A percentile compares a stretch with the other conserved stretches of the same genome.
These are phyloP conservation scores for Odontocerum albicorne DNA, from an alignment of 2,888 invertebrate species.

Conservation along the genomic window DNA sequence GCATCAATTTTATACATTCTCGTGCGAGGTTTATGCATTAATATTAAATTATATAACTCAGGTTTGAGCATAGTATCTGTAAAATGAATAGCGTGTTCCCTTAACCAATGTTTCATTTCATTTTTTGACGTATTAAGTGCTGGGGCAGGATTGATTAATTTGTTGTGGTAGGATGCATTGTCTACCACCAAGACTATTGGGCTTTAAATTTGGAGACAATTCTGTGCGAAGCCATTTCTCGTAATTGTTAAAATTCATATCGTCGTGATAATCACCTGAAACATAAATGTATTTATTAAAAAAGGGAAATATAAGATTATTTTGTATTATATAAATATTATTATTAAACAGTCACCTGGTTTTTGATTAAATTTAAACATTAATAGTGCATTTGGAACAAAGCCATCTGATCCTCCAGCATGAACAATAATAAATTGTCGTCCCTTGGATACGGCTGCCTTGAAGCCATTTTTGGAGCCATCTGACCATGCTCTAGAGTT, in stretches of 20 bases:
- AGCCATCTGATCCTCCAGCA: too few relatives aligned
- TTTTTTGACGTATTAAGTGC: neutral
- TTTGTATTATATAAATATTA: too few relatives aligned
- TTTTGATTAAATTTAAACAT: too few relatives aligned
- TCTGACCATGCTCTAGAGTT: too few relatives aligned
- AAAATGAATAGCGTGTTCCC: neutral
- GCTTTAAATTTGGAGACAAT: neutral
- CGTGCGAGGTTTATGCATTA: neutral
- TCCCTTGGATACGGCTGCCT: too few relatives aligned
- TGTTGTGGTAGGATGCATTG: slow-evolving; percentile 8
- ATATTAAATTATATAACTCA: neutral
- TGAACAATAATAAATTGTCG: too few relatives aligned
- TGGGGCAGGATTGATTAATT: slow-evolving; percentile 3
- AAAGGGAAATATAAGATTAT: too few relatives aligned
- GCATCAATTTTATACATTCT: slow-evolving; percentile 3
- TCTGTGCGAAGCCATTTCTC: neutral
- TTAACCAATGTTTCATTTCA: slow-evolving; percentile 2
- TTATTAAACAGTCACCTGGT: too few relatives aligned
- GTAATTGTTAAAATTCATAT: slow-evolving; percentile 8
- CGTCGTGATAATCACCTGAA: slow-evolving; percentile 6
- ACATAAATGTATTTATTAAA: too few relatives aligned
- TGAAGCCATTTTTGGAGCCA: too few relatives aligned
- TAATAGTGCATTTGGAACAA: too few relatives aligned
- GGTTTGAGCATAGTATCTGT: neutral
- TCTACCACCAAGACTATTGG: slow-evolving; percentile 3